phyloP scores from a whole-genome alignment of 2,797 vertebrate species.

The Periparus ater region DNA sequence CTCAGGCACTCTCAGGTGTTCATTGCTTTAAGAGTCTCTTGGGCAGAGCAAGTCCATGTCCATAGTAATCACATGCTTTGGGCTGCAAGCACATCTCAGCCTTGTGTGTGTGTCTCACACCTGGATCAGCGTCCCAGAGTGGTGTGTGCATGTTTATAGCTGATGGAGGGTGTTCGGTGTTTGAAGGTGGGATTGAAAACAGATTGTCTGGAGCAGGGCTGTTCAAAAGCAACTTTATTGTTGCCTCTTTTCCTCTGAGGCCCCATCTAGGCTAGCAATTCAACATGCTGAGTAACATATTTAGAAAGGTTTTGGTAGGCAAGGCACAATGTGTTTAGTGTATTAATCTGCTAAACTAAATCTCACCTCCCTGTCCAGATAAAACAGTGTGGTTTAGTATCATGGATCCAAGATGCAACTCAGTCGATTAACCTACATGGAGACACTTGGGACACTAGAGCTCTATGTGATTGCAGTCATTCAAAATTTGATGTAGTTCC shows the following conservation, averaged over 20 bases:
- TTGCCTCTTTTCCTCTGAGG: neutral
- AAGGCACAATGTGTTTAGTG: neutral
- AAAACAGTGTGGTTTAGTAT: neutral
- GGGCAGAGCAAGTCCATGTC: neutral
- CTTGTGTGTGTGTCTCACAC: fast-evolving
- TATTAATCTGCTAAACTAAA: neutral
- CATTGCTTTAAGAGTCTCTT: neutral
- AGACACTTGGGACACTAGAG: neutral
- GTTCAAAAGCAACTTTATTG: neutral
- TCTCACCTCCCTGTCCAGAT: neutral
- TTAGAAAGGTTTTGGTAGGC: neutral
- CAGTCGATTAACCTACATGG: neutral
- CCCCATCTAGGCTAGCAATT: neutral
- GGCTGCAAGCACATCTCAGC: neutral
- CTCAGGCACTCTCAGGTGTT: neutral
- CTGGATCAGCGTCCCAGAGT: neutral
- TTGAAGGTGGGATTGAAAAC: neutral
- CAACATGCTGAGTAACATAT: neutral
- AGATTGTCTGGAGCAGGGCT: neutral
- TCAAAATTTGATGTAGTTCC: neutral
- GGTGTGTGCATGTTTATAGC: neutral
- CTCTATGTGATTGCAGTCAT: neutral
- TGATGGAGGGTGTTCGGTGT: neutral
- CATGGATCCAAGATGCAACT: neutral
- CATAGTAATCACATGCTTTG: neutral